These are phyloP conservation scores for Bufo gargarizans DNA, from an alignment of 2,113 vertebrate genomes.

Conservation along the genomic window DNA sequence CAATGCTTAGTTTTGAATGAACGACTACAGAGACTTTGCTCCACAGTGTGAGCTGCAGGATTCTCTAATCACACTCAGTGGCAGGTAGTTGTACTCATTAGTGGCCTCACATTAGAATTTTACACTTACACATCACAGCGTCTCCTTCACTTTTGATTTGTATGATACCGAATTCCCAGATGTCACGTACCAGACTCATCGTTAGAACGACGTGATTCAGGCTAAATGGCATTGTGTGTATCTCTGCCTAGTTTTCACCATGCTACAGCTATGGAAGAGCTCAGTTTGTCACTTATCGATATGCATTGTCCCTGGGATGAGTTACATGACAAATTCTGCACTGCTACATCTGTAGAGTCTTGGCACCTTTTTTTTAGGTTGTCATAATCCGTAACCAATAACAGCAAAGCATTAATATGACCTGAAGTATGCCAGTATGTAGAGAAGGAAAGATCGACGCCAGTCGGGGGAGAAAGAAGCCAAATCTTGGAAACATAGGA, in stretches of 20 bases:
- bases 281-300: not conserved
- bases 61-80: slow-evolving; percentile 46
- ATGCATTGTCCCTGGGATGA: not conserved
- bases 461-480: not conserved
- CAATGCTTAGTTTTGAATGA: slow-evolving; percentile 2
- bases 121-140: slow-evolving; percentile 50
- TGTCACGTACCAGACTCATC: slow-evolving; percentile 35
- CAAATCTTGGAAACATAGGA: not conserved
- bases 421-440: not conserved
- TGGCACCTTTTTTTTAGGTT: not conserved
- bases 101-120: slow-evolving; percentile 37
- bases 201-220: not conserved
- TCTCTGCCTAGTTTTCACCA: not conserved
- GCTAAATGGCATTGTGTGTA: not conserved
- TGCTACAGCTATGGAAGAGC: not conserved
- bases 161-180: slow-evolving; percentile 41
- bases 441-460: not conserved
- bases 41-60: slow-evolving; percentile 10
- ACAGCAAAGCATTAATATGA: not conserved
- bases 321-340: not conserved
- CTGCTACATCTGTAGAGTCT: not conserved
- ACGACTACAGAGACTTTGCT: not conserved
- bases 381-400: not conserved
- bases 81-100: slow-evolving; percentile 37
- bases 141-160: slow-evolving; percentile 53